These are phyloP conservation scores for Rhincodon typus DNA, from an alignment of 2,797 vertebrate genomes.

Conservation along the genomic window DNA sequence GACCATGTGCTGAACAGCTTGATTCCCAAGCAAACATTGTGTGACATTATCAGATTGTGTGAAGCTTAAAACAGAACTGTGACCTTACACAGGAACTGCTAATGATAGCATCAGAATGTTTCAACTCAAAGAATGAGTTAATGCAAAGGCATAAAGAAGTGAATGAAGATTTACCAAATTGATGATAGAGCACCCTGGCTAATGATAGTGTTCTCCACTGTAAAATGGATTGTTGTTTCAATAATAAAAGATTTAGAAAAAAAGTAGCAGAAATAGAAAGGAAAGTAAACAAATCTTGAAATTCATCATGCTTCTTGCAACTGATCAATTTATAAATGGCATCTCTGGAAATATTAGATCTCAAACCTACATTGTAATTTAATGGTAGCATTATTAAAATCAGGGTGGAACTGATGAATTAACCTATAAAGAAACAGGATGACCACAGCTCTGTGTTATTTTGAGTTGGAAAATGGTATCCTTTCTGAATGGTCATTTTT, in stretches of 20 bases:
- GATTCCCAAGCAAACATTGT: too few relatives aligned
- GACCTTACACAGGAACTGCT: not conserved
- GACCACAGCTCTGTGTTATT: not conserved
- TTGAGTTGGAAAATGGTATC: not conserved
- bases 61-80: too few relatives aligned
- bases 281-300: not conserved
- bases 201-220: not conserved
- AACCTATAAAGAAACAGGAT: not conserved
- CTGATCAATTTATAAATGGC: not conserved
- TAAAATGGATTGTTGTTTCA: not conserved
- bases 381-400: not conserved
- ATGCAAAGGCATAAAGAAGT: not conserved
- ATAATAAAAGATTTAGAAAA: not conserved
- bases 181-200: not conserved
- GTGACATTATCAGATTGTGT: too few relatives aligned
- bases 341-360: not conserved
- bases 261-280: not conserved
- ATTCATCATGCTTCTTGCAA: not conserved
- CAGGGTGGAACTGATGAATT: not conserved
- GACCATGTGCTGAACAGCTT: too few relatives aligned
- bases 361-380: not conserved
- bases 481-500: not conserved
- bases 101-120: not conserved
- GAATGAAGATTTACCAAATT: not conserved
- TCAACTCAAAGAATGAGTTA: not conserved